phyloP scores from a whole-genome alignment of 1,140 invertebrate species.

The Sarcophaga bullata region DNA sequence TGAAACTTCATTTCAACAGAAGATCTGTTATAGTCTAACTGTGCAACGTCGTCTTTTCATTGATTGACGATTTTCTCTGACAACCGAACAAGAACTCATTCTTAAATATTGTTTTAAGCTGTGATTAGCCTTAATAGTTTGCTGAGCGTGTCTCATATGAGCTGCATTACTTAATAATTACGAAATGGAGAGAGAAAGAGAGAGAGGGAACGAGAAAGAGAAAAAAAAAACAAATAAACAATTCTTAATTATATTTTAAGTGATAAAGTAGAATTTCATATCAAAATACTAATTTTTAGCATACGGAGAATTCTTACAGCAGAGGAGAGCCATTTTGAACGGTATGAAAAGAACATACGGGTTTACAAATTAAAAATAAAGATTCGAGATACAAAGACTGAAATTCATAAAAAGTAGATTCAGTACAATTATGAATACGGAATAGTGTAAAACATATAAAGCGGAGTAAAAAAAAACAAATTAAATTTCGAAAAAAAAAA shows the following conservation, averaged over 20 bases:
- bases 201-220: neutral
- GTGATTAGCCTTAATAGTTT: constrained; percentile 1
- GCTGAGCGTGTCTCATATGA: neutral
- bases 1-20: no score
- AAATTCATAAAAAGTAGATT: neutral
- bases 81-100: no score
- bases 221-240: neutral
- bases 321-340: neutral
- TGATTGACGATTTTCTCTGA: no score
- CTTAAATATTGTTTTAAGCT: neutral
- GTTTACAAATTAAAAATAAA: neutral
- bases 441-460: neutral
- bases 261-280: constrained; percentile 24
- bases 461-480: neutral
- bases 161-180: neutral
- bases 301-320: neutral
- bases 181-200: no score
- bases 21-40: no score
- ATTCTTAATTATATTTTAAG: constrained; percentile 14
- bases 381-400: neutral
- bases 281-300: neutral
- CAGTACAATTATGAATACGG: constrained; percentile 11
- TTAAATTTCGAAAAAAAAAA: neutral
- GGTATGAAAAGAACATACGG: neutral
- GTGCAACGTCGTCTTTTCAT: no score